phyloP scores from a whole-genome alignment of 2,888 invertebrate species.

The Ramazzottius varieornatus region DNA sequence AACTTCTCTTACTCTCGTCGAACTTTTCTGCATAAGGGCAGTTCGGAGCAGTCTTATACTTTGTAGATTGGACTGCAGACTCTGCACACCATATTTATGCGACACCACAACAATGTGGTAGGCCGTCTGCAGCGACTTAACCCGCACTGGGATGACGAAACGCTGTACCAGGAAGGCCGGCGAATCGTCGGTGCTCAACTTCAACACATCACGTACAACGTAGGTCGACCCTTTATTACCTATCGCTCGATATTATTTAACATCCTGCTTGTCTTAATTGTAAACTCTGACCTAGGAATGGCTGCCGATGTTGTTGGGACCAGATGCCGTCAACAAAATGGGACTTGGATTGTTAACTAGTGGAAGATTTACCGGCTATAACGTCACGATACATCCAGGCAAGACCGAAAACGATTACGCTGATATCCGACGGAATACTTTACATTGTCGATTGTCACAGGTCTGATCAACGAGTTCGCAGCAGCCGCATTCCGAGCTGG shows the following conservation, averaged over 20 bases:
- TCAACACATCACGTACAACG: slow-evolving; percentile 52
- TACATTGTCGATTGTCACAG: background rate
- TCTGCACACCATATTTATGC: slow-evolving; percentile 55
- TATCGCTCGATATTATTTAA: too few relatives aligned
- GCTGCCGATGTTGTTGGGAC: background rate
- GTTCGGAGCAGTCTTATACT: background rate
- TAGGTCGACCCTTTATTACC: too few relatives aligned
- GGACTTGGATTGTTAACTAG: background rate
- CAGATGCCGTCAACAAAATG: background rate
- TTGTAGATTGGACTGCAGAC: slow-evolving; percentile 37
- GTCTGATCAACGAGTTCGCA: background rate
- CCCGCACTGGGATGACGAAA: slow-evolving; percentile 51
- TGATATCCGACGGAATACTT: background rate
- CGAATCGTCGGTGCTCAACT: slow-evolving; percentile 52
- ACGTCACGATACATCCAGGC: background rate
- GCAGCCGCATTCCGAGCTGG: background rate
- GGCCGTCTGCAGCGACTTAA: slow-evolving; percentile 33
- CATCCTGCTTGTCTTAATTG: background rate
- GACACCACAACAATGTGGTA: slow-evolving; percentile 58
- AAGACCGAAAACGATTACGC: background rate
- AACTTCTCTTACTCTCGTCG: background rate
- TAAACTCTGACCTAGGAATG: slow-evolving; percentile 25
- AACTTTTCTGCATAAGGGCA: background rate
- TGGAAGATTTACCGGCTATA: background rate
- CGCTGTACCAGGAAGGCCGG: slow-evolving; percentile 45